These are phyloP conservation scores for Quadriops clusia DNA, from an alignment of 2,888 invertebrate species.

Conservation along the genomic window DNA sequence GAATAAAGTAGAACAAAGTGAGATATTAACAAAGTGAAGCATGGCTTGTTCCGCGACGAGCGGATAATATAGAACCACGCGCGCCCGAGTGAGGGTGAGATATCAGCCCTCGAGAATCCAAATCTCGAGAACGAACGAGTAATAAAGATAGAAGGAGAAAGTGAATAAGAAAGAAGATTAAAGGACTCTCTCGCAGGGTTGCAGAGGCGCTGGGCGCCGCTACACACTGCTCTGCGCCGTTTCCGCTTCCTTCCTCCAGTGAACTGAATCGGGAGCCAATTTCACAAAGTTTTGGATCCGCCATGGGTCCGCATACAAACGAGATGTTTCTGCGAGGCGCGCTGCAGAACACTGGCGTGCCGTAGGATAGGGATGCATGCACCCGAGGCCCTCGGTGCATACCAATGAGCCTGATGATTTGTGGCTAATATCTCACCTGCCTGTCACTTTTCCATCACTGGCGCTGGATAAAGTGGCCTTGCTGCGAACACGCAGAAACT, in stretches of 20 bases:
- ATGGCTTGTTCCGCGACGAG: constrained; percentile 32
- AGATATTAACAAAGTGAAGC: constrained; percentile 35
- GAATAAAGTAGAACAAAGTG: constrained; percentile 34
- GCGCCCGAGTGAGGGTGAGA: constrained; percentile 21
- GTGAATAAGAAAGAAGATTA: constrained; percentile 48
- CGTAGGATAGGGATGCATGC: constrained; percentile 23
- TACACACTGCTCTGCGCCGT: constrained; percentile 19
- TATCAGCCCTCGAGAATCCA: constrained; percentile 34
- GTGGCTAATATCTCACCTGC: constrained; percentile 34
- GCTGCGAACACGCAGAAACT: too few species aligned
- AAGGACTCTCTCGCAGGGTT: constrained; percentile 31
- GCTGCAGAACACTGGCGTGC: constrained; percentile 29
- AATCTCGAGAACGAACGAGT: constrained; percentile 48
- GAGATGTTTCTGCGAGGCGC: constrained; percentile 31
- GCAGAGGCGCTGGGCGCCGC: constrained; percentile 17
- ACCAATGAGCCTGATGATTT: constrained; percentile 34
- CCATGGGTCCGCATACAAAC: constrained; percentile 39
- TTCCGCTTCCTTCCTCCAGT: constrained; percentile 40
- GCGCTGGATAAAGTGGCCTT: constrained; percentile 9
- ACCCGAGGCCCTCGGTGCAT: constrained; percentile 25
- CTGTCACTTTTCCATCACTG: constrained; percentile 24
- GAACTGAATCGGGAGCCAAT: constrained; percentile 44
- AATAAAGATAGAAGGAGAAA: constrained; percentile 52
- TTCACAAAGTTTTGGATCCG: constrained; percentile 42
- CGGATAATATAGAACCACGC: constrained; percentile 30